Evolutionary conservation across 2,888 invertebrate genomes (phyloP), one percentile per base, ranked within the genome.

Genomic region (Cheilosia soror): DNA sequence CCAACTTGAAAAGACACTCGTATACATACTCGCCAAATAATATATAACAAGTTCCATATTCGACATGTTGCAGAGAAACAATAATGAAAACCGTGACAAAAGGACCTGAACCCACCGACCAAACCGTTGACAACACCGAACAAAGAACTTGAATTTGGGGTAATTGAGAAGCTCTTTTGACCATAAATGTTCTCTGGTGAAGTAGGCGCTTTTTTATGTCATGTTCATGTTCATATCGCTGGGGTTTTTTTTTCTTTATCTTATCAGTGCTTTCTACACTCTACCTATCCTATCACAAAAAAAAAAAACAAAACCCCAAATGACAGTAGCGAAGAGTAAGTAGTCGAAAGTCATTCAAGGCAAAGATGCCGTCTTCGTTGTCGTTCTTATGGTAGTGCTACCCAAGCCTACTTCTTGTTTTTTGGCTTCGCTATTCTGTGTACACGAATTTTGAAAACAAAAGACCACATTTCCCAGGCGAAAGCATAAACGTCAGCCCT

Each of bases 71-170:
- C n/a, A 53, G 5, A 65, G 51, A 11, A 37, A 37, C 37, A 37
- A 51, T 25, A 37, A 65, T 37, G 42, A n/a, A 60, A 68, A 42
- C 27, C 29, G 42, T 29, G 37, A 37, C 37, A 37, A 37, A 37
- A 37, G 37, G 25, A n/a, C 5, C n/a, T 13, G 20, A 20, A 20
- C 49, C 20, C n/a, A n/a, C n/a, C n/a, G n/a, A 29, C 40, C 44
- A 44, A 25, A 49, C 49, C 20, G 20, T 15, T 53, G 42, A 63
- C 63, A 33, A 44, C 44, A 40, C 13, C 20, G 57, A 40, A 79
- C 62, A 83, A 78, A 73, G 78, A 62, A 72, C 60, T 66, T 62
- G 57, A 83, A 83, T 83, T 78, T 72, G 78, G 83, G 83, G 72
- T 83, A 78, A 83, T 79, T 37, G 37, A 78, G 78, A 78, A 72